Conservation (phyloP, 2,113 vertebrate genomes). For the Tapirus terrestris region DNA sequence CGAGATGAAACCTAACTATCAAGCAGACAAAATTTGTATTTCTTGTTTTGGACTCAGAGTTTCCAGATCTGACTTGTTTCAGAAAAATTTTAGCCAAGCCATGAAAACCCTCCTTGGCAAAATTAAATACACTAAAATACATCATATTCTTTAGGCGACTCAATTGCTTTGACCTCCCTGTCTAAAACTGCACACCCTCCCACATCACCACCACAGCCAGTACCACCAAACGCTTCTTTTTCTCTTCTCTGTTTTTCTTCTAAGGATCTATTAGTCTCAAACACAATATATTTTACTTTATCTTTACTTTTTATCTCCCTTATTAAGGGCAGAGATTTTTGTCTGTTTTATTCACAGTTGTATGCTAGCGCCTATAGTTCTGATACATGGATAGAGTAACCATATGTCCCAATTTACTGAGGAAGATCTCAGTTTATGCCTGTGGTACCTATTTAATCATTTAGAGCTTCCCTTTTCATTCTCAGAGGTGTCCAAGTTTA, state of each 20-base stretch:
- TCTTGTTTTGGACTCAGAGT: neutral
- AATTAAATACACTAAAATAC: neutral
- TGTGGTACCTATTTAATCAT: neutral
- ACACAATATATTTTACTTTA: neutral
- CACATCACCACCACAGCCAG: fast-evolving
- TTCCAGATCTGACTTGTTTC: neutral
- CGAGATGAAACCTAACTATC: neutral
- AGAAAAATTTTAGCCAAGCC: neutral
- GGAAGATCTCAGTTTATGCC: neutral
- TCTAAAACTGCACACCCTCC: neutral
- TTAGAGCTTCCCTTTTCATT: neutral
- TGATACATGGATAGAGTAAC: neutral
- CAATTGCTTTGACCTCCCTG: neutral
- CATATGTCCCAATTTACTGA: neutral
- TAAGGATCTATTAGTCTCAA: neutral
- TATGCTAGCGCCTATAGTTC: neutral
- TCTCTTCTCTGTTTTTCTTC: neutral
- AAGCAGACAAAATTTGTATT: neutral
- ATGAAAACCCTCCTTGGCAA: neutral
- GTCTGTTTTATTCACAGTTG: neutral
- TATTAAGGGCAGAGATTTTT: neutral
- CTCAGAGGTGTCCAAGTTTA: neutral
- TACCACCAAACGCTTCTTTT: neutral
- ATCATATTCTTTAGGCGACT: neutral
- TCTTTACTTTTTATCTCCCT: neutral